Evolutionary conservation across 2,113 vertebrate species (phyloP).

Genomic region (Chascanopsetta lugubris): DNA sequence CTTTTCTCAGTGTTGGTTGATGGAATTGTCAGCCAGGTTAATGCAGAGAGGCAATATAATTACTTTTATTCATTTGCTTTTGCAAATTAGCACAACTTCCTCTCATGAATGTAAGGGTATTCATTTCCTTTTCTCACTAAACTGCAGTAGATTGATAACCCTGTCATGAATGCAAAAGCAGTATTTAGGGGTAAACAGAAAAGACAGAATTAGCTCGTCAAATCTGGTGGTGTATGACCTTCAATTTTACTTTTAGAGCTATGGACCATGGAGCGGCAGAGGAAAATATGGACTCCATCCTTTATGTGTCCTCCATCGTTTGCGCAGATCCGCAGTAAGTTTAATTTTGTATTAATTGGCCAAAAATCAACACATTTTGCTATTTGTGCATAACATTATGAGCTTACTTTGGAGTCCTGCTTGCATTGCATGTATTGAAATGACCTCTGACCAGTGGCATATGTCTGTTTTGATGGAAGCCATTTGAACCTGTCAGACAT

Average conservation of each 20-base stretch:
- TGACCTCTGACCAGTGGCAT: neutral
- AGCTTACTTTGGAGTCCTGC: neutral
- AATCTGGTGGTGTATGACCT: constrained; percentile 24
- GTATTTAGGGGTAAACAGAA: constrained; percentile 40
- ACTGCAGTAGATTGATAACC: constrained; percentile 36
- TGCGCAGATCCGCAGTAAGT: constrained; percentile 65
- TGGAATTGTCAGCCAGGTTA: constrained; percentile 32
- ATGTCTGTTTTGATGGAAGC: neutral
- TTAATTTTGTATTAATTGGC: constrained; percentile 6
- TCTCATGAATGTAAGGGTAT: constrained; percentile 37
- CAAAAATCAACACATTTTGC: neutral
- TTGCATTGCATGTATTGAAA: neutral
- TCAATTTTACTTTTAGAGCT: constrained; percentile 59
- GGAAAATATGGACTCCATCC: constrained; percentile 59
- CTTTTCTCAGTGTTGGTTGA: neutral
- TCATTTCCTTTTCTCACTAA: constrained; percentile 33
- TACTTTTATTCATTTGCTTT: constrained; percentile 53
- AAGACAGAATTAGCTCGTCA: constrained; percentile 18
- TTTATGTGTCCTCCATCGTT: constrained; percentile 29
- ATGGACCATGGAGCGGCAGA: constrained; percentile 30
- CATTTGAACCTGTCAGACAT: neutral
- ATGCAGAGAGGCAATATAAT: constrained; percentile 49
- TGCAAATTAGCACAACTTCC: constrained; percentile 23
- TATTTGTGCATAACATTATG: constrained; percentile 4
- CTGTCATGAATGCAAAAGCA: constrained; percentile 18